Evolutionary conservation across 2,113 vertebrate genomes (phyloP).

Genomic region (Mesitornis unicolor): DNA sequence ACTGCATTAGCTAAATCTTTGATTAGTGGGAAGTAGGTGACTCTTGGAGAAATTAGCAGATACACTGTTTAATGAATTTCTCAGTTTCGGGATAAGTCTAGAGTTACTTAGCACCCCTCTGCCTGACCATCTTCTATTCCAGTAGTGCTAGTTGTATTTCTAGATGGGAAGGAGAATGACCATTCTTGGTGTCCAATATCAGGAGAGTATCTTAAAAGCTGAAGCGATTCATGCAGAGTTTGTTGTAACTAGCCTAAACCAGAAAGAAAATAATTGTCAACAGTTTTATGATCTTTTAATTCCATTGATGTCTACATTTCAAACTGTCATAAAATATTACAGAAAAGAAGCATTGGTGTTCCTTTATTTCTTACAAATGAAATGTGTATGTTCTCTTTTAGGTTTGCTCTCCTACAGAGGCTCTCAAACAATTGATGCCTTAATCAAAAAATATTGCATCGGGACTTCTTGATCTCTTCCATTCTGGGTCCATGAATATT

Average conservation of each 20-base stretch:
- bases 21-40: not conserved
- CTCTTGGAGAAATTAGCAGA: not conserved
- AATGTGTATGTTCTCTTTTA: not conserved
- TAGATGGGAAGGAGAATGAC: not conserved
- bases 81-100: not conserved
- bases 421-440: not conserved
- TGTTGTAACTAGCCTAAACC: not conserved
- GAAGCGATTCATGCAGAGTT: not conserved
- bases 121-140: not conserved
- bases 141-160: not conserved
- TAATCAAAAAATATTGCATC: not conserved
- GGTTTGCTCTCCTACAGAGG: not conserved
- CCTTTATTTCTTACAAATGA: not conserved
- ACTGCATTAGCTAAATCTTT: not conserved
- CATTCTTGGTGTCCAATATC: not conserved
- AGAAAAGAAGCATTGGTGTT: not conserved
- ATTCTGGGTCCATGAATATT: not conserved
- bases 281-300: not conserved
- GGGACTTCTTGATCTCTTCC: not conserved
- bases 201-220: not conserved
- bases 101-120: not conserved
- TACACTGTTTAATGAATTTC: not conserved
- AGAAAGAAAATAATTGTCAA: not conserved
- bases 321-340: not conserved
- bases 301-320: not conserved